A percentile compares a stretch with the other conserved stretches of the same genome.
phyloP scores from a whole-genome alignment of 2,797 vertebrate genomes.

The Anolis apletophallus region DNA sequence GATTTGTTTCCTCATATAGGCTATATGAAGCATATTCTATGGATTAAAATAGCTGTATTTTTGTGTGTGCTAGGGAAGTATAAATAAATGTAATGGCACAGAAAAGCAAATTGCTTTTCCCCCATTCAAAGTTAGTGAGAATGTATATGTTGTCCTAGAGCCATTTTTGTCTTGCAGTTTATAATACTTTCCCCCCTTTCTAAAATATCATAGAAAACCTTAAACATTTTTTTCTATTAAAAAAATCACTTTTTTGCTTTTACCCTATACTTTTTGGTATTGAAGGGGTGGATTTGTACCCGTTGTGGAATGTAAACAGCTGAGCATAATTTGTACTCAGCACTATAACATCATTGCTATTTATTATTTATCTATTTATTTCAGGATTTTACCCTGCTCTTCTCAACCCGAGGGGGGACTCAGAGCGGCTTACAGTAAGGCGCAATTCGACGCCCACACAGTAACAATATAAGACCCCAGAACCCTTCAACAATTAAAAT shows the following conservation, averaged over 20 bases:
- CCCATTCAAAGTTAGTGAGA: neutral
- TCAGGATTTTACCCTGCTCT: no score
- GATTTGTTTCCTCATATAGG: conserved; percentile 41
- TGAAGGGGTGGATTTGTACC: no score
- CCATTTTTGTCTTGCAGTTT: neutral
- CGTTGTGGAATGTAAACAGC: no score
- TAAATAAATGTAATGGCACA: conserved; percentile 17
- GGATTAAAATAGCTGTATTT: conserved; percentile 6
- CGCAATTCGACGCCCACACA: no score
- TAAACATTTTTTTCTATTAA: neutral
- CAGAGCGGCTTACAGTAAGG: no score
- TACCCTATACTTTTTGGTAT: neutral
- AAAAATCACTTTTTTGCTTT: neutral
- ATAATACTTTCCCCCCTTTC: neutral
- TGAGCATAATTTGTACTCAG: no score
- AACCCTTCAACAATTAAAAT: no score
- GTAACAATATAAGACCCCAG: no score
- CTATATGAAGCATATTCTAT: conserved; percentile 45
- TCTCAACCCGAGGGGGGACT: no score
- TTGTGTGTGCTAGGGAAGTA: conserved; percentile 2
- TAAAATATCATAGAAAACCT: neutral
- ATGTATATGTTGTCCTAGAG: neutral
- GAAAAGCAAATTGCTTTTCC: neutral
- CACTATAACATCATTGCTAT: no score
- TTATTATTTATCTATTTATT: no score